These are phyloP conservation scores for Zaprionus bogoriensis DNA, from an alignment of 2,888 invertebrate genomes.

Conservation along the genomic window DNA sequence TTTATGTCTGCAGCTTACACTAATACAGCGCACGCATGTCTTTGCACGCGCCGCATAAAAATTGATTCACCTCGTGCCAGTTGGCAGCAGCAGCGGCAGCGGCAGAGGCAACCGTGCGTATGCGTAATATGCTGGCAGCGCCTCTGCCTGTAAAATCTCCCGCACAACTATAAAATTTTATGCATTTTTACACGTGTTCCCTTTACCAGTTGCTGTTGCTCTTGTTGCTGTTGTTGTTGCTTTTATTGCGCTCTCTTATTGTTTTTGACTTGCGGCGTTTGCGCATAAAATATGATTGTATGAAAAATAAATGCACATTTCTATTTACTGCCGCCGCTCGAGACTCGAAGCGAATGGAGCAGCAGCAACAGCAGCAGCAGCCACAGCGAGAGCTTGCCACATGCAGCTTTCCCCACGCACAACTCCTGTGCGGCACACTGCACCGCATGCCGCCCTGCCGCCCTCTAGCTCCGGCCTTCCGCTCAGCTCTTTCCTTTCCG, in stretches of 20 bases:
- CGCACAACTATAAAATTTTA: slow-evolving; percentile 63
- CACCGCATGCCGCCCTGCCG: slow-evolving; percentile 1
- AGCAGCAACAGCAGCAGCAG: slow-evolving; percentile 1
- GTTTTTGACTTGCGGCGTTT: slow-evolving; percentile 39
- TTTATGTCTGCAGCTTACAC: no score
- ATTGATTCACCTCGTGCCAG: slow-evolving; percentile 59
- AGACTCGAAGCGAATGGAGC: slow-evolving; percentile 17
- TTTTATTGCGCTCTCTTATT: not conserved
- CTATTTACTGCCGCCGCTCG: slow-evolving; percentile 58
- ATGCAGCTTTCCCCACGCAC: slow-evolving; percentile 36
- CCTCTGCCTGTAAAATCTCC: not conserved
- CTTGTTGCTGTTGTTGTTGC: slow-evolving; percentile 2
- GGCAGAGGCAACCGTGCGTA: slow-evolving; percentile 66
- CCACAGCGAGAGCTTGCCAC: slow-evolving; percentile 24
- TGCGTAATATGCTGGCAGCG: slow-evolving; percentile 50
- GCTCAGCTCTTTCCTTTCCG: slow-evolving; percentile 51
- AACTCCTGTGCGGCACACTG: not conserved
- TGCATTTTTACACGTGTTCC: slow-evolving; percentile 44
- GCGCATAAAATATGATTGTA: slow-evolving; percentile 65
- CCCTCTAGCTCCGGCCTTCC: slow-evolving; percentile 1
- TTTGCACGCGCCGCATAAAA: slow-evolving; percentile 49
- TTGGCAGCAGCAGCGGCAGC: no score
- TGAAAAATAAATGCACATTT: slow-evolving; percentile 60
- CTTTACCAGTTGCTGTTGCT: not conserved
- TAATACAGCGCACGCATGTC: slow-evolving; percentile 1